Conservation (phyloP, 2,113 vertebrate species). For the Promerops cafer region DNA sequence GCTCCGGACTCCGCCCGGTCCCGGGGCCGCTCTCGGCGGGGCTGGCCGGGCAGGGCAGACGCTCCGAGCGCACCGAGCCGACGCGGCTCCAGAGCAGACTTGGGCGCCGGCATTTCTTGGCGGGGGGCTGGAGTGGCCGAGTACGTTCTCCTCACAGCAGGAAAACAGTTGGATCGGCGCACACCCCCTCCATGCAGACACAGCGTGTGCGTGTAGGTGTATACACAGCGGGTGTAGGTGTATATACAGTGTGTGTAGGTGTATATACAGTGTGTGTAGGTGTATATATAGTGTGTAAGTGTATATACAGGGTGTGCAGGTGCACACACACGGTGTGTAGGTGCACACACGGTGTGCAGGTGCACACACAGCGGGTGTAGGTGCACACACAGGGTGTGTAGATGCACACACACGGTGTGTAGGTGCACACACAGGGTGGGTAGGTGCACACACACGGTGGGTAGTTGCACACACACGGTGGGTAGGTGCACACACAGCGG, state of each 20-base stretch:
- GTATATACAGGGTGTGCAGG: no score
- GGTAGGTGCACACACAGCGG: no score
- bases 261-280: no score
- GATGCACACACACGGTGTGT: no score
- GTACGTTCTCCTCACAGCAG: accelerated
- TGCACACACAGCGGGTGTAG: no score
- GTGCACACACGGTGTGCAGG: no score
- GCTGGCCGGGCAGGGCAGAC: neutral
- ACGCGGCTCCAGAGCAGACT: accelerated
- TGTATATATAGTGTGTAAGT: no score
- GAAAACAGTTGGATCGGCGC: accelerated
- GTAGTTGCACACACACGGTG: neutral
- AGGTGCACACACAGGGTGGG: no score
- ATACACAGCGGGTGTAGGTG: neutral
- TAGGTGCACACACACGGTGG: neutral
- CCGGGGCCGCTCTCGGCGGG: neutral
- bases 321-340: no score
- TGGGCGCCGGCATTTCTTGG: accelerated
- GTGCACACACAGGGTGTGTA: no score
- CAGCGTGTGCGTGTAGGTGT: neutral
- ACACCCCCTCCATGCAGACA: accelerated
- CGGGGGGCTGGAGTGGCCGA: accelerated
- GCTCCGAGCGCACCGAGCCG: neutral
- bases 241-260: no score
- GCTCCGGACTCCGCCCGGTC: no score